Percentiles rank a stretch among this genome's conserved stretches.
Conservation (phyloP, 1,140 invertebrate genomes). For the Branchinecta lindahli region DNA sequence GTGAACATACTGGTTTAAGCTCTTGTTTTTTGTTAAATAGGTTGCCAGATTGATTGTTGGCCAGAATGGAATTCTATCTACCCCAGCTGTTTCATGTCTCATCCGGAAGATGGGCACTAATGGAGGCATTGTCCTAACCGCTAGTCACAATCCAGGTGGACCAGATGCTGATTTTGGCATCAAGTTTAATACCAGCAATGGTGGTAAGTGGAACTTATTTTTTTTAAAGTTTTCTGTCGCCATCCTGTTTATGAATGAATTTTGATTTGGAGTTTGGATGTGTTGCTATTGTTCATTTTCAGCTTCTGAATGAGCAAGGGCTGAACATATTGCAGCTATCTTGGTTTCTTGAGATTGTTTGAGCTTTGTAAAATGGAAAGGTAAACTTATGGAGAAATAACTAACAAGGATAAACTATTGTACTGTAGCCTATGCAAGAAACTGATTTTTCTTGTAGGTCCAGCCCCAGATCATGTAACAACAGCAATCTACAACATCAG, state of each 20-base stretch:
- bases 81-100: constrained; percentile 83
- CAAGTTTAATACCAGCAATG: constrained; percentile 94
- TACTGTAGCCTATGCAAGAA: too few species aligned
- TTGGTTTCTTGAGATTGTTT: too few species aligned
- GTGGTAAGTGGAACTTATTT: constrained; percentile 39
- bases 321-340: too few species aligned
- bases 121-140: constrained; percentile 93
- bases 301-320: not conserved
- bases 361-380: too few species aligned
- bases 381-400: too few species aligned
- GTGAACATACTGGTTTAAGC: too few species aligned
- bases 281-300: not conserved
- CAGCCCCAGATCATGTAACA: constrained; percentile 80
- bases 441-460: constrained; percentile 35
- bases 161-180: constrained; percentile 96
- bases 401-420: too few species aligned
- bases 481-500: constrained; percentile 73
- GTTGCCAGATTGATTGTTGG: constrained; percentile 72
- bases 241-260: too few species aligned
- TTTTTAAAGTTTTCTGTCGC: constrained; percentile 14
- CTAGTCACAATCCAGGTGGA: constrained; percentile 97
- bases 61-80: constrained; percentile 86
- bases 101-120: constrained; percentile 71
- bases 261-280: constrained; percentile 9
- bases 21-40: constrained; percentile 34